phyloP scores from a whole-genome alignment of 2,797 vertebrate species.

The Rhinoraja longicauda region DNA sequence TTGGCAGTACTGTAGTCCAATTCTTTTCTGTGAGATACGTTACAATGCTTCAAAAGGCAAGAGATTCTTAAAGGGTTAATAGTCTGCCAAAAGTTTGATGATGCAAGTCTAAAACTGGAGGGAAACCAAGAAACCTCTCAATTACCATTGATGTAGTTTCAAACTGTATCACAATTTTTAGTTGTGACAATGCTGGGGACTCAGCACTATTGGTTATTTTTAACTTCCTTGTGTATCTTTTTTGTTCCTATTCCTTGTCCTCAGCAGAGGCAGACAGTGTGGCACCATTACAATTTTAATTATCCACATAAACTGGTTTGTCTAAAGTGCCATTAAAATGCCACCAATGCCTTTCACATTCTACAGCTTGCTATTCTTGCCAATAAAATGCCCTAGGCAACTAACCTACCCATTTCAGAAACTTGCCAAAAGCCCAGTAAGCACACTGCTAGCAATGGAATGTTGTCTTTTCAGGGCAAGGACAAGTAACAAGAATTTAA shows the following conservation, averaged over 20 bases:
- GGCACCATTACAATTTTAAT: slow-evolving; percentile 28
- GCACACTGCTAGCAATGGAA: slow-evolving; percentile 53
- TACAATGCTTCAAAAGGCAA: neutral
- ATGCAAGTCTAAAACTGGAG: neutral
- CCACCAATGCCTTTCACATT: slow-evolving; percentile 35
- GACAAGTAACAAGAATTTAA: slow-evolving; percentile 60
- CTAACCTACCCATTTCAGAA: slow-evolving; percentile 44
- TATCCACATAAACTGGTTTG: slow-evolving; percentile 20
- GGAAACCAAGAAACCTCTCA: neutral
- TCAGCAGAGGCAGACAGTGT: slow-evolving; percentile 44
- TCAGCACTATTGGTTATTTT: neutral
- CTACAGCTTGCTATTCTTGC: slow-evolving; percentile 9
- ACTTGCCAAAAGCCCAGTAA: slow-evolving; percentile 47
- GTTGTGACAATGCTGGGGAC: neutral
- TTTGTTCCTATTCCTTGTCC: slow-evolving; percentile 37
- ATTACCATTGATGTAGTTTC: neutral
- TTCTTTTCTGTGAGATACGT: neutral
- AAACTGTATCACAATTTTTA: neutral
- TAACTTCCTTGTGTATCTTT: neutral
- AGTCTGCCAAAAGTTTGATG: too few species aligned
- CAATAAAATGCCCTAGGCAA: slow-evolving; percentile 49
- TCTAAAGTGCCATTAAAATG: slow-evolving; percentile 20
- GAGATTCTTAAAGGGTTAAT: neutral
- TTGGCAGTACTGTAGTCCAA: neutral
- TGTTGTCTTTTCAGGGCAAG: slow-evolving; percentile 55